Conservation (phyloP, 53 echinoderm and acorn worm genomes). For the Patiria pectinifera region DNA sequence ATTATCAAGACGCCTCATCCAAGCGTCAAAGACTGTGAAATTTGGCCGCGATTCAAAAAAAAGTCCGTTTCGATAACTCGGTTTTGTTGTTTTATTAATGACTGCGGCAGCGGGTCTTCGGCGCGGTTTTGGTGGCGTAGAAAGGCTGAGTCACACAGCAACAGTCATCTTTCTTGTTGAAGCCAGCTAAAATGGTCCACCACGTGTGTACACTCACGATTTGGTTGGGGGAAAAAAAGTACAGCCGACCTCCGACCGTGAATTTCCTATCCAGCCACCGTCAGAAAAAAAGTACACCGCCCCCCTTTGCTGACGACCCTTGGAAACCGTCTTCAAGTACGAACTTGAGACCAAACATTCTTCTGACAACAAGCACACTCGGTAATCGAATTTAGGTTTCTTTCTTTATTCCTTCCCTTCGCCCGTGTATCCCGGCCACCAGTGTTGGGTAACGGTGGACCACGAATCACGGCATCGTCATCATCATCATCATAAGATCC, state of each 20-base stretch:
- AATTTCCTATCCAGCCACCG: conserved; percentile 2
- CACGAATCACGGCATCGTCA: conserved; percentile 17
- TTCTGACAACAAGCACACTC: conserved; percentile 27
- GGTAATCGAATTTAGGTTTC: conserved; percentile 51
- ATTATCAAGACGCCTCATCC: neutral
- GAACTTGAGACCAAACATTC: conserved; percentile 47
- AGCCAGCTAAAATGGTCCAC: conserved; percentile 16
- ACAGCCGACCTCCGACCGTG: conserved; percentile 32
- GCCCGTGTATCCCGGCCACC: conserved; percentile 23
- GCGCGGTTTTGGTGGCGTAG: conserved; percentile 3
- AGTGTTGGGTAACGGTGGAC: conserved; percentile 8
- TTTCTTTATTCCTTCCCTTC: conserved; percentile 5
- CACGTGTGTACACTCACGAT: neutral
- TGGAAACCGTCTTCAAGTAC: conserved; percentile 35
- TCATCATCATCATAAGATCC: conserved; percentile 20
- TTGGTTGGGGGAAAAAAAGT: conserved; percentile 13
- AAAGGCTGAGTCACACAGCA: neutral
- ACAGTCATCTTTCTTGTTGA: neutral
- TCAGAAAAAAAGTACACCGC: conserved; percentile 47
- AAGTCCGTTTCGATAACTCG: neutral
- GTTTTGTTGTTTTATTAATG: neutral
- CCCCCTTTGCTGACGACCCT: conserved; percentile 23
- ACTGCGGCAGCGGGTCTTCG: neutral
- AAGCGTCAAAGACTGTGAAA: neutral
- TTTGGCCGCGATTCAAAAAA: conserved; percentile 24